Conservation (phyloP, 37 sponge, comb jelly and placozoan species). For the Oopsacas minuta region DNA sequence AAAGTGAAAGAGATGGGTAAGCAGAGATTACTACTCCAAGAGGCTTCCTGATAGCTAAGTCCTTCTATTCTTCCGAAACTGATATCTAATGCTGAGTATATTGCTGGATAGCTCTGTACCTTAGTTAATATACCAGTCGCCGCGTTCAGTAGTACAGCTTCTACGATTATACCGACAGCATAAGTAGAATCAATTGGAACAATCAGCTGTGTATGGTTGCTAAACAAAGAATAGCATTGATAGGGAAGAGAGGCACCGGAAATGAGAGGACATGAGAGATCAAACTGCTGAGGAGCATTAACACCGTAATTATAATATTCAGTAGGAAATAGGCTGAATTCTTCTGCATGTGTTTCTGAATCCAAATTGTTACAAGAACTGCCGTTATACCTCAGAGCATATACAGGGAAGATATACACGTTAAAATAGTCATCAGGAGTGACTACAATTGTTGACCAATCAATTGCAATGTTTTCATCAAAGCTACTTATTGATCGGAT, state of each 20-base stretch:
- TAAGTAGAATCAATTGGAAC: not conserved
- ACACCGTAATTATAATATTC: not conserved
- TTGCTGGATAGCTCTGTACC: not conserved
- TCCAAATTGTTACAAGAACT: not conserved
- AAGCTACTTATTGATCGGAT: not conserved
- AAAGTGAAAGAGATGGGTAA: not conserved
- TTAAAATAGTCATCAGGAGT: not conserved
- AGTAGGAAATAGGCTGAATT: not conserved
- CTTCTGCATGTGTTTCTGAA: not conserved
- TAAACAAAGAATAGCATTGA: not conserved
- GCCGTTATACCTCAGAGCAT: not conserved
- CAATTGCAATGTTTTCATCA: not conserved
- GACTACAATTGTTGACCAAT: not conserved
- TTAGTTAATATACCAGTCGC: not conserved
- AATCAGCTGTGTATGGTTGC: not conserved
- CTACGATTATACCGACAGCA: slow-evolving; percentile 13
- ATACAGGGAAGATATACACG: not conserved
- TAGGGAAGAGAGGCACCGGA: not conserved
- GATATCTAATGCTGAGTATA: not conserved
- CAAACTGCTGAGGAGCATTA: not conserved
- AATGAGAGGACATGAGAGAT: not conserved
- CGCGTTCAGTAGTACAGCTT: not conserved
- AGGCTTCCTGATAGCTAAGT: not conserved
- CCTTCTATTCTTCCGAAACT: not conserved
- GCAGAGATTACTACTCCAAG: not conserved